Percentiles rank a stretch among this genome's conserved stretches.
phyloP scores from a whole-genome alignment of 2,113 vertebrate species.

The Shinisaurus crocodilurus region DNA sequence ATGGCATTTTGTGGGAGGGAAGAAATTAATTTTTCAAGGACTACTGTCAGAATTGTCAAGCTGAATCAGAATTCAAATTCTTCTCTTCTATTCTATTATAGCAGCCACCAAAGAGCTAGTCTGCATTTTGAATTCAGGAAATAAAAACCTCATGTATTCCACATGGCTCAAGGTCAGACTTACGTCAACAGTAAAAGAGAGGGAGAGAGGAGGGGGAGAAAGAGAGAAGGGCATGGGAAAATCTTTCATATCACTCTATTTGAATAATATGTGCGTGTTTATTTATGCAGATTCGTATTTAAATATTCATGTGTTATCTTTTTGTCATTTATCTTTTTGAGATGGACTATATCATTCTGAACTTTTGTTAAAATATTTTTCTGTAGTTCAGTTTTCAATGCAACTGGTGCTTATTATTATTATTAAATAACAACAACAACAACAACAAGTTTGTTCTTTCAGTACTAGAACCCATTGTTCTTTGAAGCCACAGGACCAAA shows the following conservation, averaged over 20 bases:
- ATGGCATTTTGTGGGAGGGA: not conserved
- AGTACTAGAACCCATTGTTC: not conserved
- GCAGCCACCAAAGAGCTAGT: not conserved
- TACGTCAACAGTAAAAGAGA: not conserved
- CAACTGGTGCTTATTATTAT: not conserved
- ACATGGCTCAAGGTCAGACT: not conserved
- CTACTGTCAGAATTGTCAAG: not conserved
- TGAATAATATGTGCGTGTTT: not conserved
- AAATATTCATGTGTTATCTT: not conserved
- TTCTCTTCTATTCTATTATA: not conserved
- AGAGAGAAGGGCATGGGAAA: not conserved
- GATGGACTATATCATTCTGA: not conserved
- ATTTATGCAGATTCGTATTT: not conserved
- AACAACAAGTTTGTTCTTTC: not conserved
- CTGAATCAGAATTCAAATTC: not conserved
- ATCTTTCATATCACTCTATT: not conserved
- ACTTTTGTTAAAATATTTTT: not conserved
- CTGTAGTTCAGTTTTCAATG: not conserved
- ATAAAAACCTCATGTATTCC: not conserved
- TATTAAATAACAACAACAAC: not conserved
- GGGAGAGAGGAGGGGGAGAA: not conserved
- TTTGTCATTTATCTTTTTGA: not conserved
- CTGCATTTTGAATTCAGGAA: conserved; percentile 1
- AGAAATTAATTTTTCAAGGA: not conserved
- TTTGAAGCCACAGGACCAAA: not conserved